Base-by-base conservation (phyloP, 2,888 invertebrate genomes). In the Syrphus vitripennis region DNA sequence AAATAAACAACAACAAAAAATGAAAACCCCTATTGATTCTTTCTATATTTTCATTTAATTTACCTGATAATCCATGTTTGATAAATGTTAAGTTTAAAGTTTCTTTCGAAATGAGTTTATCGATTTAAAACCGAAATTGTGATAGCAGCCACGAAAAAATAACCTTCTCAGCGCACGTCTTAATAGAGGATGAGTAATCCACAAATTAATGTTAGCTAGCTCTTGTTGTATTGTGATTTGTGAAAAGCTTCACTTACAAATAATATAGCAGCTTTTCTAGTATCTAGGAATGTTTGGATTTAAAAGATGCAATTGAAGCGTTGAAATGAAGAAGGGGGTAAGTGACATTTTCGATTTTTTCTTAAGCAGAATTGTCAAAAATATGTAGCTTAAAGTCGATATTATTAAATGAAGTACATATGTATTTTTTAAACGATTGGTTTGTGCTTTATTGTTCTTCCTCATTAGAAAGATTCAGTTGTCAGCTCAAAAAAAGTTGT, bases 31-130 rank as follows among this genome's bases (percentile, higher is more conserved):
- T 1, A 45, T 16, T 7, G 42, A 4, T 19, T 16, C 6, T 21
- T 37, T 1, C 7, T 14, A 31, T 29, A 14, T 21, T 61, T n/a
- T 42, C 3, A 26, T n/a, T n/a, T 2, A 9, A 21, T n/a, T 72
- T 19, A 83, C 86, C 42, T 55, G 24, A 42, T 86, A 86, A 42
- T 86, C 77, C 86, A 86, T 86, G 37, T 70, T 50, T 55, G 37
- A 16, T 24, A 16, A 19, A 45, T 45, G 45, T 19, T 45, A 3
- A 21, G 21, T 29, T 24, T 14, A 16, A 31, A 3, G 2, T 29
- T 24, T 10, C 2, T n/a, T 19, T 19, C 0, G 4, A 16, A 16
- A 31, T n/a, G 4, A 42, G 1, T 4, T 24, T 65, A 65, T 65
- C 26, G 65, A 65, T 65, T 63, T 48, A 14, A 45, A 21, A 63